Conservation (phyloP, 2,797 vertebrate genomes). For the Sylvilagus floridanus region DNA sequence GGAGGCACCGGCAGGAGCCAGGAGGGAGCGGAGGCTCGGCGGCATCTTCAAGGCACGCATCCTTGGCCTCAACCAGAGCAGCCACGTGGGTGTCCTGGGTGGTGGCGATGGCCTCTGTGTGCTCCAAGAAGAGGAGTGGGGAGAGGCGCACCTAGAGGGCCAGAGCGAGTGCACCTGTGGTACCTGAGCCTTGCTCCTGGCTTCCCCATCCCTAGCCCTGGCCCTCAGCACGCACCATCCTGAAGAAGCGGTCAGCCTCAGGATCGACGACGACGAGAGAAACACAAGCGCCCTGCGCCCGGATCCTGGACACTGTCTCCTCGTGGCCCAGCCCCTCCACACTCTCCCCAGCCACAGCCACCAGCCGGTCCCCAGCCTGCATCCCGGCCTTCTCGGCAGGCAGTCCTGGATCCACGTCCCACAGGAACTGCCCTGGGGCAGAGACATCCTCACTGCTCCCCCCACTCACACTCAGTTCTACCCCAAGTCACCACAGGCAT, state of each 20-base stretch:
- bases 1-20: not conserved
- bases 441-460: constrained; percentile 32
- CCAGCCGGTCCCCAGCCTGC: constrained; percentile 93
- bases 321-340: constrained; percentile 92
- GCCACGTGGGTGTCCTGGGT: not conserved
- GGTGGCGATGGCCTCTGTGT: constrained; percentile 23
- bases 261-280: constrained; percentile 90
- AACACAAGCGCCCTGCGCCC: constrained; percentile 87
- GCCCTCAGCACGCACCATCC: constrained; percentile 86
- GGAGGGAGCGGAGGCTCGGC: not conserved
- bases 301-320: constrained; percentile 91
- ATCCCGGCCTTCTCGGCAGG: constrained; percentile 93
- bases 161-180: not conserved
- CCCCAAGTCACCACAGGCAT: no score
- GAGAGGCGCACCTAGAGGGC: constrained; percentile 87
- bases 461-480: not conserved
- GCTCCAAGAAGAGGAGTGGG: constrained; percentile 87
- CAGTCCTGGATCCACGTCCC: constrained; percentile 93
- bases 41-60: not conserved
- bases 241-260: constrained; percentile 91
- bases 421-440: constrained; percentile 91
- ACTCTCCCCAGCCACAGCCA: constrained; percentile 94
- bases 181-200: not conserved
- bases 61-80: not conserved
- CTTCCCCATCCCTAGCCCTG: not conserved